These are phyloP conservation scores for Etheostoma spectabile DNA, from an alignment of 2,113 vertebrate genomes.

Conservation along the genomic window DNA sequence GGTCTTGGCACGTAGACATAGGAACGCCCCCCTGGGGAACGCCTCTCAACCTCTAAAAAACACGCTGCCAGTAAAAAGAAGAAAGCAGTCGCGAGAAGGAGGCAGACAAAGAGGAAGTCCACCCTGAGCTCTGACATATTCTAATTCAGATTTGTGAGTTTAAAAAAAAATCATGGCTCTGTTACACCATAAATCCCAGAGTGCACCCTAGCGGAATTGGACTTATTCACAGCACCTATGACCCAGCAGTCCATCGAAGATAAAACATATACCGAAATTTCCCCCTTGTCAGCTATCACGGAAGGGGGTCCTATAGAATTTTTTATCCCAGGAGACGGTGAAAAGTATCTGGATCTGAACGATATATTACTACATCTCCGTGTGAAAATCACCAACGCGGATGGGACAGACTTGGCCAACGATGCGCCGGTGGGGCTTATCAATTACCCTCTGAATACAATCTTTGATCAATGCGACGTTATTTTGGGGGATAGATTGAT, in stretches of 20 bases:
- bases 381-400: too few relatives aligned
- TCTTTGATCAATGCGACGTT: background rate
- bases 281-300: background rate
- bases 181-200: background rate
- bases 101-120: too few relatives aligned
- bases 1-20: too few relatives aligned
- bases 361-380: background rate
- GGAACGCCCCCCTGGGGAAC: background rate
- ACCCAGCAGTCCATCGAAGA: background rate
- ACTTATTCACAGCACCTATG: background rate
- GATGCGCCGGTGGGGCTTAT: background rate
- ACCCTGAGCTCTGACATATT: background rate
- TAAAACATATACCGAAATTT: background rate
- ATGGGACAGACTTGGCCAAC: too few relatives aligned
- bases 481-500: constrained; percentile 14
- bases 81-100: background rate
- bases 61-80: too few relatives aligned
- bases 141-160: background rate
- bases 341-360: constrained; percentile 10
- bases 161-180: background rate
- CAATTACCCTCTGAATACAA: constrained; percentile 6
- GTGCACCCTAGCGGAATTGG: too few relatives aligned
- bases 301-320: background rate
- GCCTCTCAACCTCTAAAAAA: background rate
- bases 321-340: background rate